These are phyloP conservation scores for Boloria euphrosyne DNA, from an alignment of 2,888 invertebrate genomes.

Conservation along the genomic window DNA sequence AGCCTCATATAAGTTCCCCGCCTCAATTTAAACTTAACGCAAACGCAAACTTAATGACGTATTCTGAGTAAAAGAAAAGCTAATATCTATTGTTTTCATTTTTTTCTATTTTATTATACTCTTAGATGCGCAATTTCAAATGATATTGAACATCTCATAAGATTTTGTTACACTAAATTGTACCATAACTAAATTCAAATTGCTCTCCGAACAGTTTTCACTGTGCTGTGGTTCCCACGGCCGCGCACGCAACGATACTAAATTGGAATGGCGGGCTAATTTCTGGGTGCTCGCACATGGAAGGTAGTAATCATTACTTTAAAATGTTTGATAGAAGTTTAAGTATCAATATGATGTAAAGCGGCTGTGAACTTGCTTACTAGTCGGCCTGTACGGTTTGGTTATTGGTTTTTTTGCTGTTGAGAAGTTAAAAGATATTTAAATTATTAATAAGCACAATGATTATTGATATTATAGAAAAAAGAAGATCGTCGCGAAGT, in stretches of 20 bases:
- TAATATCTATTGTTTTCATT: neutral
- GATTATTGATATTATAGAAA: too few relatives aligned
- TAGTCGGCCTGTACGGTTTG: neutral
- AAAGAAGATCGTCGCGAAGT: too few relatives aligned
- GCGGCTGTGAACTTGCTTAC: neutral
- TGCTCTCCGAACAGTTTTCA: conserved; percentile 65
- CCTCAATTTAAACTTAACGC: too few relatives aligned
- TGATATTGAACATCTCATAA: conserved; percentile 28
- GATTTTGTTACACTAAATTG: conserved; percentile 46
- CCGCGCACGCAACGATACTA: conserved; percentile 63
- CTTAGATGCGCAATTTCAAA: neutral
- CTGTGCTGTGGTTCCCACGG: conserved; percentile 67
- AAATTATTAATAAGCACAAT: neutral
- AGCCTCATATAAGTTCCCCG: too few relatives aligned
- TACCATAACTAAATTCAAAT: conserved; percentile 66
- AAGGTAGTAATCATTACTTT: conserved; percentile 29
- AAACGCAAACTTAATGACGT: too few relatives aligned
- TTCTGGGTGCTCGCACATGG: conserved; percentile 49
- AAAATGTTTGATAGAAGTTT: conserved; percentile 16
- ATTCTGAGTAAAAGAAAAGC: neutral
- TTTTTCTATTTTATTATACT: neutral
- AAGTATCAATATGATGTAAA: conserved; percentile 14
- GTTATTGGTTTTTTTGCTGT: neutral
- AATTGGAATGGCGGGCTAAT: conserved; percentile 44
- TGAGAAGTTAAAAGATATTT: neutral